Conservation (phyloP, 2,888 invertebrate species). For the Caenorhabditis virilis region DNA sequence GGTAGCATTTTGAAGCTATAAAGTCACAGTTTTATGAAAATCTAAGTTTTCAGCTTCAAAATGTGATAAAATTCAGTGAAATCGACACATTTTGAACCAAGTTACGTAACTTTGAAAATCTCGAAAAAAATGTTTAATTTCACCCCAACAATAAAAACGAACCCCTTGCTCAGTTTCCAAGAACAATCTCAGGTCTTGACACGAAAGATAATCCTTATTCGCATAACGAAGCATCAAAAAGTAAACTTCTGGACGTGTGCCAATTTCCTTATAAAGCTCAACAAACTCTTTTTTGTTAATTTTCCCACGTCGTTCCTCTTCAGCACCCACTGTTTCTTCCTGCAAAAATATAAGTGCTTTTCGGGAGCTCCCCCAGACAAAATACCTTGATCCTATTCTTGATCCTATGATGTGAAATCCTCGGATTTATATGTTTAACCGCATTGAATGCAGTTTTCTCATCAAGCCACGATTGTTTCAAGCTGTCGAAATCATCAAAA, state of each 20-base stretch:
- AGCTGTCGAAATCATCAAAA: constrained; percentile 68
- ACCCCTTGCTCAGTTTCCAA: constrained; percentile 75
- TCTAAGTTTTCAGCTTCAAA: no score
- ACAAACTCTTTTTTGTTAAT: constrained; percentile 73
- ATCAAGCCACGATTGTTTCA: constrained; percentile 62
- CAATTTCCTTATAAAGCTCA: constrained; percentile 74
- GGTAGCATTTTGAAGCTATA: no score
- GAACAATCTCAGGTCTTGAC: constrained; percentile 74
- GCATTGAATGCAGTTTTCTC: constrained; percentile 58
- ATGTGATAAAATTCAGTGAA: no score
- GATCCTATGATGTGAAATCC: constrained; percentile 71
- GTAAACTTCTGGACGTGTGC: constrained; percentile 75
- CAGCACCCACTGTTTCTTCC: constrained; percentile 72
- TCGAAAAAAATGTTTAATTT: background rate
- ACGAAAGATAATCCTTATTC: constrained; percentile 73
- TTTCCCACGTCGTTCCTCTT: constrained; percentile 70
- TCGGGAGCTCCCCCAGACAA: no score
- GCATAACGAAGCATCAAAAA: constrained; percentile 74
- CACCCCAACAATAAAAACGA: constrained; percentile 42
- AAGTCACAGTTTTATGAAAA: no score
- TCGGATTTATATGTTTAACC: constrained; percentile 70
- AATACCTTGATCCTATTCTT: constrained; percentile 73
- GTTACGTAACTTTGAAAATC: background rate
- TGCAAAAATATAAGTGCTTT: no score
- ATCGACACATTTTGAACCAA: no score